phyloP scores from a whole-genome alignment of 1,140 invertebrate species.

The Dendrolimus punctatus region DNA sequence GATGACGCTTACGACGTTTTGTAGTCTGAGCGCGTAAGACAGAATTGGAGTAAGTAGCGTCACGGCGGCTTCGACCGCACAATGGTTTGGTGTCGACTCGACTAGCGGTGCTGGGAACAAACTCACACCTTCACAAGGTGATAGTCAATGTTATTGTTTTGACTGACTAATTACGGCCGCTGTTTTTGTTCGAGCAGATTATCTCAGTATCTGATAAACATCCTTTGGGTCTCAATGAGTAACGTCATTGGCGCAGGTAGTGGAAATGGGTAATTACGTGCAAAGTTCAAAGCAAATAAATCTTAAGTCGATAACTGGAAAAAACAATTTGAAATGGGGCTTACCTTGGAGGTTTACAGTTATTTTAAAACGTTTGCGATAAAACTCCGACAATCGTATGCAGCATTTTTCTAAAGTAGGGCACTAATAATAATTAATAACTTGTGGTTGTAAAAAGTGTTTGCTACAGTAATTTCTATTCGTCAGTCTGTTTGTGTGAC shows the following conservation, averaged over 20 bases:
- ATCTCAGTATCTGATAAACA: no score
- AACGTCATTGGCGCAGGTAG: no score
- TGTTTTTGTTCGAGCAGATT: constrained; percentile 17
- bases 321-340: background rate
- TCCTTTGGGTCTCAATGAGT: no score
- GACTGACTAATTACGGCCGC: constrained; percentile 56
- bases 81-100: constrained; percentile 60
- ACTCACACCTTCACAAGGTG: constrained; percentile 58
- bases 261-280: background rate
- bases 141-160: constrained; percentile 61
- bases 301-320: no score
- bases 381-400: constrained; percentile 1
- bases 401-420: constrained; percentile 20
- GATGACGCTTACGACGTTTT: constrained; percentile 43
- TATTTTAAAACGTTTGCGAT: background rate
- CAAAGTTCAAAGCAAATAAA: background rate
- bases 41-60: constrained; percentile 71
- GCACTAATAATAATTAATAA: constrained; percentile 34
- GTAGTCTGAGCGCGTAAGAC: constrained; percentile 30
- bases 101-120: constrained; percentile 63
- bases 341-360: background rate
- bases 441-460: constrained; percentile 34
- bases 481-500: constrained; percentile 45
- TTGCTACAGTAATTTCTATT: constrained; percentile 44
- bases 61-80: constrained; percentile 65